These are phyloP conservation scores for Mormyrus iriodes DNA, from an alignment of 2,113 vertebrate genomes.

Conservation along the genomic window DNA sequence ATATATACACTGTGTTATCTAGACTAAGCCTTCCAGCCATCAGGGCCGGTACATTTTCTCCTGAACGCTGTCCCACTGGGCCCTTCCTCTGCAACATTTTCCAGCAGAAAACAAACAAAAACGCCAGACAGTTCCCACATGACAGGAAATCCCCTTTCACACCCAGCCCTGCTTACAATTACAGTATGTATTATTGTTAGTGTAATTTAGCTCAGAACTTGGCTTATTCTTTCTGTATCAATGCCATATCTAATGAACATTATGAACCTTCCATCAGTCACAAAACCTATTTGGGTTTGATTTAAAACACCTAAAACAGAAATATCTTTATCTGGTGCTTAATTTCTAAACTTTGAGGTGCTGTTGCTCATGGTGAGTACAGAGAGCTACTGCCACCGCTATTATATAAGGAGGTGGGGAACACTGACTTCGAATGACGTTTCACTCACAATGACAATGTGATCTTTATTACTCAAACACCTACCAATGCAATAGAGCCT, in stretches of 20 bases:
- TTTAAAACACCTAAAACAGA: background rate
- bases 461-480: background rate
- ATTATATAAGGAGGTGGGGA: background rate
- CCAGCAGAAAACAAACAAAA: background rate
- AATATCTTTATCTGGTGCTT: background rate
- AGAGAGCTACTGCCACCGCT: background rate
- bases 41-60: background rate
- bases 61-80: background rate
- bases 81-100: background rate
- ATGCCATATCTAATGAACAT: background rate
- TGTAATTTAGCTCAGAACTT: background rate
- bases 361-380: background rate
- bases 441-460: background rate
- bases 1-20: background rate
- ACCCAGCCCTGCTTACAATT: background rate
- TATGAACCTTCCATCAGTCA: background rate
- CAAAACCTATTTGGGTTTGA: background rate
- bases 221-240: background rate
- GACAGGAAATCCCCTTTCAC: background rate
- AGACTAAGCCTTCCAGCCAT: background rate
- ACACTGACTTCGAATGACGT: background rate
- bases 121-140: background rate
- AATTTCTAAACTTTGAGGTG: background rate
- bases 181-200: background rate
- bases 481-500: background rate